These are phyloP conservation scores for Drosophila ogumai DNA, from an alignment of 1,140 invertebrate genomes.

Conservation along the genomic window DNA sequence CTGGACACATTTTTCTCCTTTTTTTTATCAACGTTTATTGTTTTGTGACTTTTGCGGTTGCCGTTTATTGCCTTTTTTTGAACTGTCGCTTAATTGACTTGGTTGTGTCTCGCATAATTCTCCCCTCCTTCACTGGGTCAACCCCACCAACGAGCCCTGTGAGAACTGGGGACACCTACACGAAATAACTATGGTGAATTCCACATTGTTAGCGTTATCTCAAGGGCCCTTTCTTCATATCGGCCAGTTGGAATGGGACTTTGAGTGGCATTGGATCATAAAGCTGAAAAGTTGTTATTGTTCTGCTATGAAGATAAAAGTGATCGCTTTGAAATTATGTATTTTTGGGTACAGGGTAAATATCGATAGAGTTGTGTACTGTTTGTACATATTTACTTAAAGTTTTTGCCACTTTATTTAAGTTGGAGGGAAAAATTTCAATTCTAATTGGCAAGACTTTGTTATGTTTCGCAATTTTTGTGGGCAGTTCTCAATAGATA, in stretches of 20 bases:
- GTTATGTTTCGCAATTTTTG: neutral
- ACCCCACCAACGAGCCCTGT: conserved; percentile 11
- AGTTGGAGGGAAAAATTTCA: neutral
- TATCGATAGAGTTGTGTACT: conserved; percentile 1
- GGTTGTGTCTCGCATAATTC: conserved; percentile 42
- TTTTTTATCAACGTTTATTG: conserved; percentile 78
- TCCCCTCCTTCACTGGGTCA: neutral
- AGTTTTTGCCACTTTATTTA: neutral
- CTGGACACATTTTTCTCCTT: conserved; percentile 21
- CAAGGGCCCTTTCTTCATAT: conserved; percentile 28
- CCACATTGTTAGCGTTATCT: conserved; percentile 24
- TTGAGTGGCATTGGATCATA: conserved; percentile 43
- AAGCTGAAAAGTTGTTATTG: conserved; percentile 11
- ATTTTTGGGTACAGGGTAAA: conserved; percentile 2
- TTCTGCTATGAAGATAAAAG: conserved; percentile 19
- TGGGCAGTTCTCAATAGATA: neutral
- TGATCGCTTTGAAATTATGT: conserved; percentile 24
- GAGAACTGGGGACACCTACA: conserved; percentile 36
- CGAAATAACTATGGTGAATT: conserved; percentile 3
- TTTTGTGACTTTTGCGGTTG: conserved; percentile 71
- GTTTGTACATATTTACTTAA: neutral
- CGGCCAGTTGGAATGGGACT: conserved; percentile 18
- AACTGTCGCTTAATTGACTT: conserved; percentile 81
- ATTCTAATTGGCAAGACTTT: neutral
- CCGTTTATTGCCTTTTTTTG: conserved; percentile 69